Base-by-base conservation (phyloP, 1,140 invertebrate genomes). In the Maconellicoccus hirsutus region DNA sequence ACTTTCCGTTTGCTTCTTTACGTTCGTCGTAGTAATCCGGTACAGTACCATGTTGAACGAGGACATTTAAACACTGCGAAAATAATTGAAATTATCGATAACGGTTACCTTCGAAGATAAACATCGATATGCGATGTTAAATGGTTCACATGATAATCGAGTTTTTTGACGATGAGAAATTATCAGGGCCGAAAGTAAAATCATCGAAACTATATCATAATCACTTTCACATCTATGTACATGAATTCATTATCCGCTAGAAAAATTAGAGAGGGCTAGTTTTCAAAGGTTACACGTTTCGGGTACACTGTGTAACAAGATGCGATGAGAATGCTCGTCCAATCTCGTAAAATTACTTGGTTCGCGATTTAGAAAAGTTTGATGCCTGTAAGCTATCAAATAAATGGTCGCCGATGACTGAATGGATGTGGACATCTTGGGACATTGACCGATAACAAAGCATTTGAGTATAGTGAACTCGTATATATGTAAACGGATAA, bases 11-110 rank as follows among this genome's bases (percentile, higher is more conserved):
- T 70, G 73, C 73, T 25, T 66, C 61, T 72, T 76, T 74, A n/a
- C 76, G 78, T 63, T 80, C 76, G 71, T 78, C 76, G 75, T 81
- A 79, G 75, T 86, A 85, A 75, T 86, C 83, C 6, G 84, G 82
- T 69, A 84, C 83, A 14, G 88, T 89, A 12, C 86, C 87, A 75
- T 88, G 85, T 70, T 90, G 87, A 19, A 93, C 86, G 74, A 93
- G 77, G 21, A 90, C 81, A 75, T 88, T 89, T 59, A 93, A 79
- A 78, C 87, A 89, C 88, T 90, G 79, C 27, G 78, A 76, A 61
- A 73, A 72, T 72, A 21, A n/a, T n/a, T n/a, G n/a, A n/a, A n/a
- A n/a, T n/a, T n/a, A n/a, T n/a, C 33, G 6, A 38, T n/a, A 23
- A 61, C 16, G 59, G 7, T 61, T n/a, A 23, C 19, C 19, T 61